Percentiles rank a stretch among this genome's conserved stretches.
These are phyloP conservation scores for Pterocles orientalis DNA, from an alignment of 2,113 vertebrate species.

Conservation along the genomic window DNA sequence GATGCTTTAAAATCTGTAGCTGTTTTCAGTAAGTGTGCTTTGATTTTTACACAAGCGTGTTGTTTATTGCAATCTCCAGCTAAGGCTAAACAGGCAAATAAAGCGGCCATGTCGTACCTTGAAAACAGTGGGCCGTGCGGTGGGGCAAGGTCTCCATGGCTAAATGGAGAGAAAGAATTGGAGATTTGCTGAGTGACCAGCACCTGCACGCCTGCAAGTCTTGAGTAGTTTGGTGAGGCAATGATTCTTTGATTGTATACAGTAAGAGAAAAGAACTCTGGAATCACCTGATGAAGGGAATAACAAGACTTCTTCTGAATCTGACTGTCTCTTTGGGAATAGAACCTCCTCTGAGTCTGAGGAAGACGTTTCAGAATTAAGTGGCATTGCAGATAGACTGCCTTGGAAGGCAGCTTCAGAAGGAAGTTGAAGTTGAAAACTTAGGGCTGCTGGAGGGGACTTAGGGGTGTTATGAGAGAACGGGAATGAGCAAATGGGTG, in stretches of 20 bases:
- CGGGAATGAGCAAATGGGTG: accelerated
- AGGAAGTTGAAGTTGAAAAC: background rate
- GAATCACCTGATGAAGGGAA: background rate
- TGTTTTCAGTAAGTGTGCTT: background rate
- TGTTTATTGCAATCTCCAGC: background rate
- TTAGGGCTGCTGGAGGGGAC: background rate
- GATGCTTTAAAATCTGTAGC: background rate
- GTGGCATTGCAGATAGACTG: background rate
- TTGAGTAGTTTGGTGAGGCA: background rate
- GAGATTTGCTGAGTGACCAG: background rate
- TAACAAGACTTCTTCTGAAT: background rate
- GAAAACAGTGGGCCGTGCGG: background rate
- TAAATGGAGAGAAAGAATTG: background rate
- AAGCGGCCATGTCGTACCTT: background rate
- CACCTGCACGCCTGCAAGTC: background rate
- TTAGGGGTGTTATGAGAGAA: background rate
- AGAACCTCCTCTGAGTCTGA: background rate
- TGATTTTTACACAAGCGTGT: background rate
- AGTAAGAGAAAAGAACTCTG: background rate
- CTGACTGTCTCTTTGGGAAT: background rate
- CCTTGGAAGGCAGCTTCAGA: background rate
- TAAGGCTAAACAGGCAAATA: background rate
- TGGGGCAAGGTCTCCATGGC: background rate
- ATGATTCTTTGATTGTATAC: background rate
- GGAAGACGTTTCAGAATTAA: background rate